Conservation (phyloP, 2,888 invertebrate species). For the Galerucella nymphaeae region DNA sequence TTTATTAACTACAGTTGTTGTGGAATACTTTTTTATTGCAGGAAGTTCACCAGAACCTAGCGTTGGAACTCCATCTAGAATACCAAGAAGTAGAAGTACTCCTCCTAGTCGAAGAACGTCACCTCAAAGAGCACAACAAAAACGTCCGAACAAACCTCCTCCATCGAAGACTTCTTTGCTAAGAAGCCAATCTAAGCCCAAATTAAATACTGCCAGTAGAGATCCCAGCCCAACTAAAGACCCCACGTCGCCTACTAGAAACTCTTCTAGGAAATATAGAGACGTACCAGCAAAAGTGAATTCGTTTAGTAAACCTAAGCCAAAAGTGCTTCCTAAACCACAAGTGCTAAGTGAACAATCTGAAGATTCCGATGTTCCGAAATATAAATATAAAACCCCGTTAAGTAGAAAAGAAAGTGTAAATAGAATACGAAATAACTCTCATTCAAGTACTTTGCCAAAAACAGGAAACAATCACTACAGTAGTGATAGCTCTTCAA, state of each 20-base stretch:
- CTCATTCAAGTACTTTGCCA: slow-evolving; percentile 46
- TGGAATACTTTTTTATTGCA: slow-evolving; percentile 17
- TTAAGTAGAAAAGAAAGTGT: slow-evolving; percentile 53
- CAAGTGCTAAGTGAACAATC: slow-evolving; percentile 54
- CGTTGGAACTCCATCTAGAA: slow-evolving; percentile 62
- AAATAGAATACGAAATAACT: slow-evolving; percentile 47
- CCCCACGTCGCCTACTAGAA: slow-evolving; percentile 56
- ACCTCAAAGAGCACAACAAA: slow-evolving; percentile 48
- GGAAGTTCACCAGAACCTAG: slow-evolving; percentile 64
- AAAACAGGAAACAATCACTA: slow-evolving; percentile 45
- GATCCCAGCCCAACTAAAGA: slow-evolving; percentile 59
- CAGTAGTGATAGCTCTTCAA: slow-evolving; percentile 50
- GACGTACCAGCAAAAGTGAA: slow-evolving; percentile 64
- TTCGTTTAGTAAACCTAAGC: slow-evolving; percentile 59
- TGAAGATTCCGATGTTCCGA: slow-evolving; percentile 49
- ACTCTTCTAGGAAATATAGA: slow-evolving; percentile 57
- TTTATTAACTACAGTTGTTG: no score
- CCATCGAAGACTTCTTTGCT: slow-evolving; percentile 37
- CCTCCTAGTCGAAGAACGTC: slow-evolving; percentile 57
- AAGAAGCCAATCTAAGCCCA: slow-evolving; percentile 46
- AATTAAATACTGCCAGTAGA: slow-evolving; percentile 51
- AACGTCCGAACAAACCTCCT: slow-evolving; percentile 46
- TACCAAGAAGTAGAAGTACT: slow-evolving; percentile 57
- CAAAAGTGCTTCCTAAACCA: slow-evolving; percentile 63
- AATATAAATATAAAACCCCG: slow-evolving; percentile 40